Conservation (phyloP, 2,888 invertebrate genomes). For the Branchipolynoe longqiensis region DNA sequence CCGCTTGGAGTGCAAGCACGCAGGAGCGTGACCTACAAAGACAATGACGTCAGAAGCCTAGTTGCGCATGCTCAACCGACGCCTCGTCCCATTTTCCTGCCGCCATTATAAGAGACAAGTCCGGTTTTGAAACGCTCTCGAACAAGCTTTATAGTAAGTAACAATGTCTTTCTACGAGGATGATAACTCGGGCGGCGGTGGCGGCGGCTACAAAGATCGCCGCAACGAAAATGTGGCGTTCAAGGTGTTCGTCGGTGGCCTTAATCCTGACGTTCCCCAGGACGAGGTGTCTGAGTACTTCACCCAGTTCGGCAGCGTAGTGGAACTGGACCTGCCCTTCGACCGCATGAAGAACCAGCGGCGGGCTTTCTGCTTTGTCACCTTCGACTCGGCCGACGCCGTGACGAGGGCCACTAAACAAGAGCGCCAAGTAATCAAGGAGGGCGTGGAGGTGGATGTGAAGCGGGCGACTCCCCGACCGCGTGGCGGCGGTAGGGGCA, state of each 20-base stretch:
- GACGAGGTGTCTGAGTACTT: slow-evolving; percentile 97
- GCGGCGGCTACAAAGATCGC: slow-evolving; percentile 5
- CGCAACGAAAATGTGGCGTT: slow-evolving; percentile 32
- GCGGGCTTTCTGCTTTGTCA: slow-evolving; percentile 98
- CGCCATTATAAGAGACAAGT: neutral
- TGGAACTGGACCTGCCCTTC: slow-evolving; percentile 97
- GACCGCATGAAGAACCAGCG: slow-evolving; percentile 98
- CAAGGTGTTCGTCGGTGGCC: slow-evolving; percentile 97
- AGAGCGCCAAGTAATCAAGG: slow-evolving; percentile 25
- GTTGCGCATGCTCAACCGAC: neutral
- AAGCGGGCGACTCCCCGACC: slow-evolving; percentile 23
- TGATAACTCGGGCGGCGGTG: neutral
- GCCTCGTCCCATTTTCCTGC: neutral
- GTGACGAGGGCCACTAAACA: slow-evolving; percentile 82
- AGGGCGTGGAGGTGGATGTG: slow-evolving; percentile 19
- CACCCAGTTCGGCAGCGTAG: slow-evolving; percentile 94
- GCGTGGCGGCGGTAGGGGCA: neutral
- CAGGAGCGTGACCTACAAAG: too few relatives aligned
- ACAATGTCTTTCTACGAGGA: slow-evolving; percentile 33
- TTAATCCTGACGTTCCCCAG: slow-evolving; percentile 94
- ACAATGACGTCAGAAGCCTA: too few relatives aligned
- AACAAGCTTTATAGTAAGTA: neutral
- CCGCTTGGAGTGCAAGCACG: too few relatives aligned
- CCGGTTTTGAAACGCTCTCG: neutral
- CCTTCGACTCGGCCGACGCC: slow-evolving; percentile 96